Evolutionary conservation across 2,888 invertebrate species (phyloP).

Genomic region (Leucoma salicis): DNA sequence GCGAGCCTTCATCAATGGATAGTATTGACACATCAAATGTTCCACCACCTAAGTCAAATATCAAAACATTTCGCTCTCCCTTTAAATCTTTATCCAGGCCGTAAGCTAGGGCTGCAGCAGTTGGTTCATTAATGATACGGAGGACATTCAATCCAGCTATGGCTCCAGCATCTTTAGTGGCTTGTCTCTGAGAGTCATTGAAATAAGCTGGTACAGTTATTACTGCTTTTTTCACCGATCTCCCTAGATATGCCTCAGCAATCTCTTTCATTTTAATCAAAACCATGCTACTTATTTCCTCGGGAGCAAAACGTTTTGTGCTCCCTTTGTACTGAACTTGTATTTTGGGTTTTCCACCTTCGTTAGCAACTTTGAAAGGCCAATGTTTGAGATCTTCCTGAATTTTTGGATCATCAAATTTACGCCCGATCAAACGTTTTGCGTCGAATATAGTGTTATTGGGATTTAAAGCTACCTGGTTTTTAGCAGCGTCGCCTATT

Average conservation of each 20-base stretch:
- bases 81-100: conserved; percentile 85
- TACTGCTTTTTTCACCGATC: conserved; percentile 85
- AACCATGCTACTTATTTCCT: conserved; percentile 87
- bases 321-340: conserved; percentile 85
- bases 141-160: conserved; percentile 89
- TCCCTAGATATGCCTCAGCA: conserved; percentile 87
- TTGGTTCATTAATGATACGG: conserved; percentile 91
- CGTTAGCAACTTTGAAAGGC: conserved; percentile 89
- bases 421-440: conserved; percentile 91
- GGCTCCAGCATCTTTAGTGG: conserved; percentile 91
- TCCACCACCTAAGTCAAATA: conserved; percentile 84
- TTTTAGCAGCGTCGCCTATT: conserved; percentile 87
- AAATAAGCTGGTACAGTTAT: conserved; percentile 91
- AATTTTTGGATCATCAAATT: conserved; percentile 87
- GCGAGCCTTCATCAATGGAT: conserved; percentile 88
- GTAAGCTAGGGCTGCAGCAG: conserved; percentile 88
- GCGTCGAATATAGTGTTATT: conserved; percentile 90
- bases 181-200: conserved; percentile 88
- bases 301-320: conserved; percentile 84
- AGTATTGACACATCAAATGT: conserved; percentile 93
- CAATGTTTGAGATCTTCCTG: conserved; percentile 91
- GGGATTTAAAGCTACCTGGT: conserved; percentile 87
- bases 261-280: conserved; percentile 82
- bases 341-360: conserved; percentile 85
- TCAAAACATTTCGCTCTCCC: conserved; percentile 83